Conservation (phyloP, 2,888 invertebrate genomes). For the Helleia helle region DNA sequence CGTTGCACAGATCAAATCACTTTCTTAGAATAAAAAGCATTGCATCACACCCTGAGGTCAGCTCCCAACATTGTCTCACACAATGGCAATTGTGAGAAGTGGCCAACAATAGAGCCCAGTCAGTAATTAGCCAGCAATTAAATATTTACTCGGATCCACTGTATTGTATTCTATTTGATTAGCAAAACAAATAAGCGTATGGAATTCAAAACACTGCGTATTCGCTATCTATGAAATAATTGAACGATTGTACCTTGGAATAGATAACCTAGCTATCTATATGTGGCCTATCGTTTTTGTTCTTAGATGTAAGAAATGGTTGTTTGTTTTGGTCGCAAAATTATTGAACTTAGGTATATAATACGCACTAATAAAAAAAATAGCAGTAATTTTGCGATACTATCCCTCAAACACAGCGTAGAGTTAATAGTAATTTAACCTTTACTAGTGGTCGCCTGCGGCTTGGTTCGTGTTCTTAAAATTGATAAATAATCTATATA, state of each 20-base stretch:
- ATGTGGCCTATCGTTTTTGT: too few relatives aligned
- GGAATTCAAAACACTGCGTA: constrained; percentile 9
- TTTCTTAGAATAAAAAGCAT: constrained; percentile 36
- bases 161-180: constrained; percentile 36
- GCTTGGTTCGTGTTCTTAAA: too few relatives aligned
- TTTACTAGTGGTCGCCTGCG: too few relatives aligned
- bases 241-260: not conserved
- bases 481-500: too few relatives aligned
- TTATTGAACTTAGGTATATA: too few relatives aligned
- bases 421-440: too few relatives aligned
- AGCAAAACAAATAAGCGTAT: constrained; percentile 34
- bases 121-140: constrained; percentile 66
- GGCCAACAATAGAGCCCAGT: constrained; percentile 55
- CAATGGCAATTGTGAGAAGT: constrained; percentile 71
- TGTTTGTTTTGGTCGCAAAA: too few relatives aligned
- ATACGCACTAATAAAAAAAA: too few relatives aligned
- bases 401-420: too few relatives aligned
- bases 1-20: constrained; percentile 21
- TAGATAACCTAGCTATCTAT: constrained; percentile 7
- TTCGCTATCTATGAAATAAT: not conserved
- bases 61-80: constrained; percentile 67
- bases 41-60: constrained; percentile 57
- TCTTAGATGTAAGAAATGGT: too few relatives aligned
- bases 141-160: constrained; percentile 47
- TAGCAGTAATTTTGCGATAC: too few relatives aligned